These are phyloP conservation scores for Clytia hemisphaerica DNA, from an alignment of 30 jellyfish, hydroid and myxozoan genomes.

Conservation along the genomic window DNA sequence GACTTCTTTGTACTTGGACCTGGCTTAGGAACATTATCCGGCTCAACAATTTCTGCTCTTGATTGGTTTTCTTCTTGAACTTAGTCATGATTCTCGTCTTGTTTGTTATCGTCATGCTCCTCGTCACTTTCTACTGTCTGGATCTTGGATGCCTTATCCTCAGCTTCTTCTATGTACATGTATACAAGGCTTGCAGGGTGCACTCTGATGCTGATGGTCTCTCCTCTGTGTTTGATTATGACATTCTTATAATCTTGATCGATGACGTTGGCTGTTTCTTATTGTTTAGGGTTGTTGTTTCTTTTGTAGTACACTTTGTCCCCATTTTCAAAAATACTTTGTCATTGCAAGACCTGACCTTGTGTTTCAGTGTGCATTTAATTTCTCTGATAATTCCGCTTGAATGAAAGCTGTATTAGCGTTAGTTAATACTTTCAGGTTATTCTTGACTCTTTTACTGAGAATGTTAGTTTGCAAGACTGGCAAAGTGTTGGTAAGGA, in stretches of 20 bases:
- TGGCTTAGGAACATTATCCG: too few species aligned
- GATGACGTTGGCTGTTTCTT: slow-evolving; percentile 50
- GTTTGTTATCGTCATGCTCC: too few species aligned
- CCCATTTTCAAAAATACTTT: slow-evolving; percentile 24
- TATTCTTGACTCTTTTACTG: slow-evolving; percentile 27
- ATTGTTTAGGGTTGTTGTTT: slow-evolving; percentile 25
- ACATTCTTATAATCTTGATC: slow-evolving; percentile 34
- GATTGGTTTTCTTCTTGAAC: too few species aligned
- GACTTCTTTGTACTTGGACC: too few species aligned
- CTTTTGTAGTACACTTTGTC: slow-evolving; percentile 46
- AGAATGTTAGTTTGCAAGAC: slow-evolving; percentile 30
- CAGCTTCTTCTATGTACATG: too few species aligned
- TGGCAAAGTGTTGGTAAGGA: slow-evolving; percentile 23
- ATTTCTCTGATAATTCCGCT: slow-evolving; percentile 45
- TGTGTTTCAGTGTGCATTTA: slow-evolving; percentile 43
- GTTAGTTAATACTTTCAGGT: slow-evolving; percentile 43
- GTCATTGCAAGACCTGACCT: slow-evolving; percentile 37
- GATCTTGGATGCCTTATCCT: too few species aligned
- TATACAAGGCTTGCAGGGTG: too few species aligned
- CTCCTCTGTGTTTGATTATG: too few species aligned
- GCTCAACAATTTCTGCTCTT: too few species aligned
- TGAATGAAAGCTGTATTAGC: slow-evolving; percentile 31
- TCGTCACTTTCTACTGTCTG: too few species aligned
- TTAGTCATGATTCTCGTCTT: too few species aligned
- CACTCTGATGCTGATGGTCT: too few species aligned